Evolutionary conservation across 1,140 invertebrate genomes (phyloP).

Genomic region (Melanaphis sacchari): DNA sequence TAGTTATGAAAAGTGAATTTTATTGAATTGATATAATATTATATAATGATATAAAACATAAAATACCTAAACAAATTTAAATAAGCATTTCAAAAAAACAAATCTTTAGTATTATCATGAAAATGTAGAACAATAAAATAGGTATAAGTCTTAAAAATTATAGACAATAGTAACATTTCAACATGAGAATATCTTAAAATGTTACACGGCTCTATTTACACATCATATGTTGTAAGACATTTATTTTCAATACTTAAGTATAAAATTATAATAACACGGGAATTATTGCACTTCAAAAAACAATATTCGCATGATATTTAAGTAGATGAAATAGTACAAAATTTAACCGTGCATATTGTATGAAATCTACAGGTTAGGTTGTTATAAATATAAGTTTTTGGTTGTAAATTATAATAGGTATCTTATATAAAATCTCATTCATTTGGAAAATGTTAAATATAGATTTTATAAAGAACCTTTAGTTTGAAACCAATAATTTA

Average conservation of each 20-base stretch:
- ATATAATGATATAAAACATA: not conserved
- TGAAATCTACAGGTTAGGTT: not conserved
- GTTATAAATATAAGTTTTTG: not conserved
- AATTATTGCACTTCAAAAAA: not conserved
- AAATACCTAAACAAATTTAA: not conserved
- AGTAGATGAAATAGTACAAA: not conserved
- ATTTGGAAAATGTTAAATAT: not conserved
- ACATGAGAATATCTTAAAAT: slow-evolving; percentile 6
- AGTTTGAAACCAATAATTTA: not conserved
- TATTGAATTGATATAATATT: not conserved
- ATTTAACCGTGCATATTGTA: not conserved
- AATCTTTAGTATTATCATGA: not conserved
- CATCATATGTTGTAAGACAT: not conserved
- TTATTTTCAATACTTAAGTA: not conserved
- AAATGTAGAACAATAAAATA: not conserved
- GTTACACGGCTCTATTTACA: not conserved
- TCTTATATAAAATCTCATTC: not conserved
- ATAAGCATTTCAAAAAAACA: not conserved
- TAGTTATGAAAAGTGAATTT: not conserved
- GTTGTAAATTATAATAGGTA: not conserved
- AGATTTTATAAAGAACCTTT: not conserved
- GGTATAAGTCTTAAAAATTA: not conserved
- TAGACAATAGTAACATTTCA: not conserved
- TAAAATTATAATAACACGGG: not conserved
- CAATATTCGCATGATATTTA: not conserved